Percentiles rank a stretch among this genome's conserved stretches.
phyloP scores from a whole-genome alignment of 1,140 invertebrate genomes.

The Brachionus koreanus region DNA sequence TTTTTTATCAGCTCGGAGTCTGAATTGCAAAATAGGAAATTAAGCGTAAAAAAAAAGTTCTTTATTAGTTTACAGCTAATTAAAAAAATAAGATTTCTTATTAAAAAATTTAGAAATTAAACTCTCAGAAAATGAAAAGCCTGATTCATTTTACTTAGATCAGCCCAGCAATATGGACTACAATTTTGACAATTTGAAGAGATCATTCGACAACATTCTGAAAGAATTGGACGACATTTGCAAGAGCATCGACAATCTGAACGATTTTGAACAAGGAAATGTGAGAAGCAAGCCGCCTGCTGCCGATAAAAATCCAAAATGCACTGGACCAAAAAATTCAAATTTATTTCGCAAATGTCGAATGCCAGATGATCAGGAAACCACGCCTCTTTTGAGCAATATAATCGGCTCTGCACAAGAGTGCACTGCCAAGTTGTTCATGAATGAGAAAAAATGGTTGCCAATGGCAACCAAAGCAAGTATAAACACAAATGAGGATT shows the following conservation, averaged over 20 bases:
- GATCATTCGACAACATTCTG: slow-evolving; percentile 39
- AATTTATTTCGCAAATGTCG: background rate
- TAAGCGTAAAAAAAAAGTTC: background rate
- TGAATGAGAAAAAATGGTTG: background rate
- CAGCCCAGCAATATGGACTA: background rate
- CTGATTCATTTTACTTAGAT: background rate
- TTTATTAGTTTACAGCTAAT: background rate
- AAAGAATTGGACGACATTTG: slow-evolving; percentile 41
- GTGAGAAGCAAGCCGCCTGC: background rate
- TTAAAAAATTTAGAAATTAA: background rate
- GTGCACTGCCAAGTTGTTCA: background rate
- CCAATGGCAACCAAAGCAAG: background rate
- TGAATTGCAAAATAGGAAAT: background rate
- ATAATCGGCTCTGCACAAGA: slow-evolving; percentile 37
- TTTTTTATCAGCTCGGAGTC: background rate
- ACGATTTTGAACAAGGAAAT: background rate
- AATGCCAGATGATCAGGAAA: background rate
- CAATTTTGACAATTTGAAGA: background rate
- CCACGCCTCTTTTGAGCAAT: background rate
- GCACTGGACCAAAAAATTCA: background rate
- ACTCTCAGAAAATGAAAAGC: background rate
- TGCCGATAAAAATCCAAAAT: background rate
- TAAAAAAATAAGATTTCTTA: background rate
- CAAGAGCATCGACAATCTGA: slow-evolving; percentile 22
- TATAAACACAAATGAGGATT: background rate